Evolutionary conservation across 1,140 invertebrate species (phyloP), one percentile per base, ranked within the genome.

Genomic region (Rhagoletis pomonella): DNA sequence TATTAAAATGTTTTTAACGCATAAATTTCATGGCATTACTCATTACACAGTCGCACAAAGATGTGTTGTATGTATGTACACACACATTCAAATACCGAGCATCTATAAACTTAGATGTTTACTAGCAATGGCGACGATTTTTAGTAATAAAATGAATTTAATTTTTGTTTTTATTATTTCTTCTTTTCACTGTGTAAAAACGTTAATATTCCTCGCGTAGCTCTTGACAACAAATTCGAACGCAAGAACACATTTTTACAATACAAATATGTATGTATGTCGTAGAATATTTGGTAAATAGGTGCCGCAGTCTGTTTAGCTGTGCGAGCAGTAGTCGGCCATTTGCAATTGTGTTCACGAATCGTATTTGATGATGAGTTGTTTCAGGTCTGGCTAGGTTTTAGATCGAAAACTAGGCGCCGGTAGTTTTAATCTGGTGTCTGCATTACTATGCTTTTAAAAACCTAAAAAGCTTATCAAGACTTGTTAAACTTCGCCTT

Each of bases 21-120:
- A 85, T 85, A 85, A 85, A 85, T 85, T 60, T 60, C 59, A n/a
- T 62, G 84, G 62, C 42, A 85, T 85, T 85, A 85, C 55, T 85
- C 84, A 85, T 60, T 85, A 85, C 84, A 85, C 29, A 29, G 29
- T 29, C 29, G 9, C 59, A 59, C 29, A 42, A 1, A 55, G 2
- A n/a, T 77, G 14, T 55, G 14, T 55, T 62, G 60, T 17, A 14
- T 62, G 60, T 62, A 14, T 5, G 60, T 62, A 14, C 17, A 62
- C 17, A 62, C 17, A 62, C 9, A 10, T 55, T 0, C 29, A 29
- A 7, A 55, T 69, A 44, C 39, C 3, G 14, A 2, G 19, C 19
- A 42, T 62, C 17, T 29, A 29, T 29, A 64, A 64, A 64, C n/a
- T 6, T 77, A 77, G 6, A 14, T 44, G 4, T 47, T 77, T 47